A percentile compares a stretch with the other conserved stretches of the same genome.
These are phyloP conservation scores for Cartodere bifasciata DNA, from an alignment of 2,888 invertebrate genomes.

Conservation along the genomic window DNA sequence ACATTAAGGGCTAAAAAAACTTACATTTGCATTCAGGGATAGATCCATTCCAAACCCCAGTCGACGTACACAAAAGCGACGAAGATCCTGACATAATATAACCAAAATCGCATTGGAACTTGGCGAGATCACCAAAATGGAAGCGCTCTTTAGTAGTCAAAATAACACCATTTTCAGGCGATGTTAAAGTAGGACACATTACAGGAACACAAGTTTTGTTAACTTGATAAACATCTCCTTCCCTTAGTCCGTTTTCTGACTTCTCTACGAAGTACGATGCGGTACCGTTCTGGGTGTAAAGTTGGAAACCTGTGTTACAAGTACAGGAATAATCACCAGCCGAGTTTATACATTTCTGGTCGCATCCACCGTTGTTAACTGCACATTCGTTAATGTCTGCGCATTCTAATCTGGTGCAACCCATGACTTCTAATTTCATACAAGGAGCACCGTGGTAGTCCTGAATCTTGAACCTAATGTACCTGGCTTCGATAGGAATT, in stretches of 20 bases:
- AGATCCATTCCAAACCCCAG: slow-evolving; percentile 88
- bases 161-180: slow-evolving; percentile 77
- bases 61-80: slow-evolving; percentile 73
- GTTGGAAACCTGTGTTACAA: slow-evolving; percentile 84
- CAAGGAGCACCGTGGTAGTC: slow-evolving; percentile 84
- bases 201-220: slow-evolving; percentile 93
- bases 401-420: slow-evolving; percentile 80
- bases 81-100: slow-evolving; percentile 84
- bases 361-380: slow-evolving; percentile 79
- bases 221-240: slow-evolving; percentile 75
- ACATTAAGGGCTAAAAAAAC: slow-evolving; percentile 25
- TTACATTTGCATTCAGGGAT: slow-evolving; percentile 88
- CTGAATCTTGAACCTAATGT: slow-evolving; percentile 71
- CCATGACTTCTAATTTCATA: slow-evolving; percentile 82
- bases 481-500: slow-evolving; percentile 83
- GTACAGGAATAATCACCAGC: slow-evolving; percentile 80
- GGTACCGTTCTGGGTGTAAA: slow-evolving; percentile 79
- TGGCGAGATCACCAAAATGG: slow-evolving; percentile 80
- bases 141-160: slow-evolving; percentile 68
- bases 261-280: slow-evolving; percentile 71
- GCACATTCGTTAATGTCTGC: slow-evolving; percentile 80
- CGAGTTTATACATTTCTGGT: slow-evolving; percentile 83
- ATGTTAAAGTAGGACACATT: slow-evolving; percentile 66
- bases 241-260: slow-evolving; percentile 75
- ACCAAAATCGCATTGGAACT: slow-evolving; percentile 90